A percentile compares a stretch with the other conserved stretches of the same genome.
These are phyloP conservation scores for Agriopis aurantiaria DNA, from an alignment of 2,888 invertebrate species.

Conservation along the genomic window DNA sequence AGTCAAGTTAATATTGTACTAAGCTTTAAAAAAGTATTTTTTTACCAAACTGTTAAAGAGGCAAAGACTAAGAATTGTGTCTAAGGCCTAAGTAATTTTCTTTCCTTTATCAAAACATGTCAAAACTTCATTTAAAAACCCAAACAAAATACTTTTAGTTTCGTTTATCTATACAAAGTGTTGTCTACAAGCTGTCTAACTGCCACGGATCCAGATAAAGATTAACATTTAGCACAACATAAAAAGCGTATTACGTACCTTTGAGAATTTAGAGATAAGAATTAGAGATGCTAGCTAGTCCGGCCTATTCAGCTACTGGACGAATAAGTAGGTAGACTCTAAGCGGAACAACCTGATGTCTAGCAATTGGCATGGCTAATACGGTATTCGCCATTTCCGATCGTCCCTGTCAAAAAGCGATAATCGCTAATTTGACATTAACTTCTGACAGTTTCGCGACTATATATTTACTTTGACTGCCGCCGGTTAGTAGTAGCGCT, in stretches of 20 bases:
- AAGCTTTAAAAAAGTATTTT: no score
- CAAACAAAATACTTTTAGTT: constrained; percentile 5
- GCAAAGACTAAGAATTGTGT: no score
- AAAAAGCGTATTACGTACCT: constrained; percentile 44
- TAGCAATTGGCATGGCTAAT: no score
- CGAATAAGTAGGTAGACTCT: no score
- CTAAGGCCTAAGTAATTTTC: neutral
- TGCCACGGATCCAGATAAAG: constrained; percentile 34
- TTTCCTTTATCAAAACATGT: neutral
- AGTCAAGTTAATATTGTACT: neutral
- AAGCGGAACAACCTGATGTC: no score
- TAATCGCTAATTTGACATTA: no score
- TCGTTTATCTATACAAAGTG: neutral
- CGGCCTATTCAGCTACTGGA: neutral
- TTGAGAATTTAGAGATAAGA: constrained; percentile 40
- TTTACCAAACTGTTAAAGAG: no score
- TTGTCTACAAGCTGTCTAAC: constrained; percentile 43
- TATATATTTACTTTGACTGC: no score
- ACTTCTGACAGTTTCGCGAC: no score
- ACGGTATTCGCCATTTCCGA: no score
- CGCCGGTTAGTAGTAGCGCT: no score
- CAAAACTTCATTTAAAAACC: neutral
- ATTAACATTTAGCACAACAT: constrained; percentile 39
- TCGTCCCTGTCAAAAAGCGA: no score
- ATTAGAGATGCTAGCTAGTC: constrained; percentile 37